Conservation (phyloP, 2,888 invertebrate species). For the Byasa hedistus region DNA sequence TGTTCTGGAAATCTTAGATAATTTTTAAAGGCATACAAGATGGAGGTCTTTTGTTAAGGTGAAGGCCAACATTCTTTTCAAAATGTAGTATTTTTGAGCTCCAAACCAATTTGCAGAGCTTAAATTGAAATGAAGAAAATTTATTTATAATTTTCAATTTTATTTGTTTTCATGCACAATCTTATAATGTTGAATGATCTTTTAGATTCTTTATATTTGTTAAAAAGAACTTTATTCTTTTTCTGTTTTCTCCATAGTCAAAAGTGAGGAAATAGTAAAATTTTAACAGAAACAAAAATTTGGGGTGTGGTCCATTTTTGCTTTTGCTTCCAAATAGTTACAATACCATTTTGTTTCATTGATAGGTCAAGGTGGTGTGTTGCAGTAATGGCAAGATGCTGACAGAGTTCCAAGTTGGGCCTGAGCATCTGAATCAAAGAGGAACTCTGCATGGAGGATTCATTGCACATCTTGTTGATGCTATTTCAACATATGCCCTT, state of each 20-base stretch:
- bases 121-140: not conserved
- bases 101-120: not conserved
- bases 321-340: not conserved
- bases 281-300: no score
- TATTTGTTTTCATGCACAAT: not conserved
- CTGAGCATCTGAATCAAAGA: conserved; percentile 86
- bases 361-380: conserved; percentile 60
- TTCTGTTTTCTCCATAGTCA: no score
- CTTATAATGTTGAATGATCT: no score
- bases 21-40: not conserved
- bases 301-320: not conserved
- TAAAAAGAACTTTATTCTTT: no score
- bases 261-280: no score
- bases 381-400: conserved; percentile 86
- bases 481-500: conserved; percentile 88
- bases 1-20: no score
- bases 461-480: conserved; percentile 86
- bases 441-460: conserved; percentile 93
- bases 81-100: not conserved
- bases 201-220: no score
- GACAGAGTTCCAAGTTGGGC: conserved; percentile 86
- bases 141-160: not conserved
- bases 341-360: conserved; percentile 16
- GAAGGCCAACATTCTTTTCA: not conserved
- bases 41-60: not conserved